Base-by-base conservation (phyloP, 2,113 vertebrate genomes). In the Mugil cephalus region DNA sequence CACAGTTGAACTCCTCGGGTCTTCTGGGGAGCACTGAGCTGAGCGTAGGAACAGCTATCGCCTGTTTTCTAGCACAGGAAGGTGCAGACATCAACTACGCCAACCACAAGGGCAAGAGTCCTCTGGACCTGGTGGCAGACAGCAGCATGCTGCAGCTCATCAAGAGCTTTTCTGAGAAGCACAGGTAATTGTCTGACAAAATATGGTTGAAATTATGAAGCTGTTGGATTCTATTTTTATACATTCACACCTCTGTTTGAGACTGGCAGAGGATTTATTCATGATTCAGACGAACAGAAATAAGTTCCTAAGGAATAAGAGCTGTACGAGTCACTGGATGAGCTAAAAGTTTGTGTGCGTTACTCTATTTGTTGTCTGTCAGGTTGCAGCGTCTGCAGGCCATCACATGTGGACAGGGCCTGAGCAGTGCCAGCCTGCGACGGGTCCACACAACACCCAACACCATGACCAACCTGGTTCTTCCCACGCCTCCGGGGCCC, bases 21-120 rank as follows among this genome's bases (percentile, higher is more conserved):
- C 93, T 99, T 59, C 90, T 97, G 39, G 96, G 95, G 13, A 95
- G 89, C 0, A 46, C 89, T 0, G 97, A 99, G 84, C 88, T 98
- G 88, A 98, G 95, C 0, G 88, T 96, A 7, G 96, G 96, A 0
- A 82, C 92, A 0, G 97, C 96, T 0, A 93, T 99, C 0, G 96
- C 98, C 1, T 98, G 97, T 79, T 99, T 96, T 84, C 87, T 99
- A 83, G 97, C 95, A 1, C 95, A 97, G 66, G 96, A 98, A 80
- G 98, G 98, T 1, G 96, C 97, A 0, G 97, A 99, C 19, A 92
- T 98, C 67, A 95, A 85, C 93, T 98, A 98, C 2, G 93, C 97
- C 89, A 99, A 99, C 89, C 97, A 98, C 80, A 94, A 97, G 1
- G 98, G 98, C 52, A 97, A 96, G 85, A 96, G 94, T 84, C 97